Evolutionary conservation across 1,140 invertebrate genomes (phyloP).

Genomic region (Venturia canescens): DNA sequence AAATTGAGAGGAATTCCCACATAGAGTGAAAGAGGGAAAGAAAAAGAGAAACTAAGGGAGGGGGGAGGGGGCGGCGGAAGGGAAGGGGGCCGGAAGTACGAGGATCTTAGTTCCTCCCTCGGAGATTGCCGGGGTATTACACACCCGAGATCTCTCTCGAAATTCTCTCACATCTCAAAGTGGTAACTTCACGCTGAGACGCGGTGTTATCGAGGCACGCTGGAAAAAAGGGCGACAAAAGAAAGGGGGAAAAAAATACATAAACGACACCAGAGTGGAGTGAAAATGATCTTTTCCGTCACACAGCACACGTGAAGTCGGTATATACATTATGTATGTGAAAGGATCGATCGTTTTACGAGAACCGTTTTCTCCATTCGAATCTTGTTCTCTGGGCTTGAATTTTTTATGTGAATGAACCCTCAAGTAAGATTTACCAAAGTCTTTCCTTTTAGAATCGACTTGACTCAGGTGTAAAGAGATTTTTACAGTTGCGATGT

Average conservation of each 20-base stretch:
- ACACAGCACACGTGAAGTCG: background rate
- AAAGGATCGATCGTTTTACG: background rate
- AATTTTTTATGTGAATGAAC: no score
- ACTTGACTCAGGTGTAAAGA: no score
- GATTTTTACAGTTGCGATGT: no score
- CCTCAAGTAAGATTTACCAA: no score
- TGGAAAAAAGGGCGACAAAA: background rate
- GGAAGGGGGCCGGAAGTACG: no score
- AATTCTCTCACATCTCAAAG: background rate
- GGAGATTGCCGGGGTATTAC: conserved; percentile 4
- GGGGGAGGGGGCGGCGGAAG: no score
- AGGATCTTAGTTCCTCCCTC: conserved; percentile 25
- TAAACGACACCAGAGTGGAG: conserved; percentile 10
- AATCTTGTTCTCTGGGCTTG: background rate
- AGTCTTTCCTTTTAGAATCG: no score
- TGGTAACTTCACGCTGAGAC: conserved; percentile 3
- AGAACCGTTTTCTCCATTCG: background rate
- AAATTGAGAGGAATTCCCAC: background rate
- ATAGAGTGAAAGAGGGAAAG: no score
- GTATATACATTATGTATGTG: background rate
- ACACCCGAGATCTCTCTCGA: conserved; percentile 13
- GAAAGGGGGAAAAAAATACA: background rate
- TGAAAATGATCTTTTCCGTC: conserved; percentile 1
- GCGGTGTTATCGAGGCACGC: background rate
- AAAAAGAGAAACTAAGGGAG: no score